Evolutionary conservation across 2,113 vertebrate species (phyloP), one percentile per base, ranked within the genome.

Genomic region (Sebastes fasciatus): DNA sequence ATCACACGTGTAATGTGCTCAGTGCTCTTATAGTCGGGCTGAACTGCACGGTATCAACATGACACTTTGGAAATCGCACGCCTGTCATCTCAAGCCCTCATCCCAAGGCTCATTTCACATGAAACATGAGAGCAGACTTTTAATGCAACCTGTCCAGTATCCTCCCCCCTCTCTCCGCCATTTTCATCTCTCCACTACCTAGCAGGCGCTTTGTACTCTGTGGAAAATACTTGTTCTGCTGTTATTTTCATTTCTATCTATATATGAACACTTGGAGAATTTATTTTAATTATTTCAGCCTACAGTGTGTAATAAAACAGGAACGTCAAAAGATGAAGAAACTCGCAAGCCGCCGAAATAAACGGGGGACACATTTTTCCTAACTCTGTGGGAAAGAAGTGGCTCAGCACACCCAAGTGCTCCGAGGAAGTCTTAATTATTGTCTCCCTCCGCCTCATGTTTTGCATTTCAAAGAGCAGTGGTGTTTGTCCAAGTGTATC

Each of bases 401-500:
- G 89, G 58, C 86, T 84, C 78, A 77, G 54, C 49, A 48, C 68
- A 79, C 46, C 46, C 80, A 63, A 78, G 77, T 58, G 58, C 80
- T 82, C 58, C 79, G 67, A 48, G 45, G 5, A 83, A 90, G 73
- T 90, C 73, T 83, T 83, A 66, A 82, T 84, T 83, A 80, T 78
- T 63, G 51, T 88, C 84, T 74, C 49, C 77, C 74, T 77, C 66
- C 46, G 79, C 75, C 54, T 77, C 58, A 48, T 86, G 80, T 82
- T 94, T 91, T 92, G 90, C 86, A 93, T 93, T 93, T 94, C 89
- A 93, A 92, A 91, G 82, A 90, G 76, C 40, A 81, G 61, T 58
- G 67, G 58, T 85, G 82, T 71, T 91, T 93, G 91, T 92, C 85
- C 87, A 83, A 89, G 90, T 92, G 91, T 88, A 82, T 91, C 93